A percentile compares a stretch with the other conserved stretches of the same genome.
These are phyloP conservation scores for Mellivora capensis DNA, from an alignment of 2,113 vertebrate genomes.

Conservation along the genomic window DNA sequence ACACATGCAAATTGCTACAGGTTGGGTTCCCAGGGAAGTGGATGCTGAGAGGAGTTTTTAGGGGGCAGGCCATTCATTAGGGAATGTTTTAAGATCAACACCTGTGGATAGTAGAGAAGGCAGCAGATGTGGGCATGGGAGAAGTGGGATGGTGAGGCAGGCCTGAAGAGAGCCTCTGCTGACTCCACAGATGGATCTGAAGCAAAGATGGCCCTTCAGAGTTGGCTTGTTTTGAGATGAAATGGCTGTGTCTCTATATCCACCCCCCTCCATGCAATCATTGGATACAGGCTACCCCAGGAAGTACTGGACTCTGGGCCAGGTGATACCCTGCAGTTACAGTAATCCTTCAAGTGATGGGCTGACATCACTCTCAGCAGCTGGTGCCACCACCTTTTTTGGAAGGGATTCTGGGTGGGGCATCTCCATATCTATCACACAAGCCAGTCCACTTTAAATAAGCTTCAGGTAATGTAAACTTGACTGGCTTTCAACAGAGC, in stretches of 20 bases:
- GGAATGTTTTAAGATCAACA: not conserved
- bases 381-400: not conserved
- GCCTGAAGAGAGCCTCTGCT: not conserved
- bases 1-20: not conserved
- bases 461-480: not conserved
- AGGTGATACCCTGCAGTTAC: not conserved
- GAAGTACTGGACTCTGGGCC: not conserved
- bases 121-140: not conserved
- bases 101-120: not conserved
- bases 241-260: not conserved
- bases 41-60: not conserved
- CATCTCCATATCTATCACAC: not conserved
- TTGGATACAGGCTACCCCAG: not conserved
- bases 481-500: not conserved
- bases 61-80: not conserved
- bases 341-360: not conserved
- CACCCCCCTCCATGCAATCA: not conserved
- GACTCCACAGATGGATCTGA: not conserved
- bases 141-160: not conserved
- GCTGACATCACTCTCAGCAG: not conserved
- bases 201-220: not conserved
- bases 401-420: not conserved
- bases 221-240: not conserved
- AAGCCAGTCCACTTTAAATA: not conserved
- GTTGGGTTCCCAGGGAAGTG: not conserved